phyloP scores from a whole-genome alignment of 2,113 vertebrate genomes.

The Elanoides forficatus region DNA sequence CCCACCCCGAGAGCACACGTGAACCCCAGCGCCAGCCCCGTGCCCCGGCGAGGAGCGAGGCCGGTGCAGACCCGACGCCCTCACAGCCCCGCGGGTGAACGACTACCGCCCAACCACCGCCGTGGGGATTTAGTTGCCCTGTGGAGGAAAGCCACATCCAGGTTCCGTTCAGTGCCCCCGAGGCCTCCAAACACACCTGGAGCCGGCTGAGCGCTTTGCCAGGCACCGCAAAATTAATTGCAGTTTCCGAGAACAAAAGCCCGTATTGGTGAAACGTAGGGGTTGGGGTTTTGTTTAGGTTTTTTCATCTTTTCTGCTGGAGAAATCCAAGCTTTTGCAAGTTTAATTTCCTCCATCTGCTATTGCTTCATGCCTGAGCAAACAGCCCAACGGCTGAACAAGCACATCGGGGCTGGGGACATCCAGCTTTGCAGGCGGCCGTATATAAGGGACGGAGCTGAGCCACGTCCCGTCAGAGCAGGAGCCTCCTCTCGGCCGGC shows the following conservation, averaged over 20 bases:
- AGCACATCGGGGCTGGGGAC: background rate
- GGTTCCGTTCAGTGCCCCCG: accelerated
- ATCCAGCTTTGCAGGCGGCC: background rate
- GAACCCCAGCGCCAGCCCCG: background rate
- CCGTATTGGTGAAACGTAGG: accelerated
- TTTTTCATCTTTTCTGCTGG: background rate
- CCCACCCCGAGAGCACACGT: accelerated
- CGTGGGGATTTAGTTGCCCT: accelerated
- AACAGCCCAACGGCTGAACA: background rate
- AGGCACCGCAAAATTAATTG: background rate
- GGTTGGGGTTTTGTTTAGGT: too few relatives aligned
- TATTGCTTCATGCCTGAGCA: constrained; percentile 46
- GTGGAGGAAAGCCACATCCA: background rate
- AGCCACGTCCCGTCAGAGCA: background rate
- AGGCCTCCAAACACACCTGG: background rate
- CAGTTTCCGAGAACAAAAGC: background rate
- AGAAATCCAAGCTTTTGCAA: background rate
- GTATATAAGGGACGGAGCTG: background rate
- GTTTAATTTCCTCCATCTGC: background rate
- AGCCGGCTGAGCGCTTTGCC: accelerated
- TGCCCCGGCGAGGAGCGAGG: accelerated
- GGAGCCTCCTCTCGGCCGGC: accelerated
- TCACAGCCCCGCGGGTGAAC: accelerated
- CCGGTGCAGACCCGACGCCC: background rate
- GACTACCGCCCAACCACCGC: background rate